Percentiles rank a stretch among this genome's conserved stretches.
Conservation (phyloP, 2,888 invertebrate species). For the Lasioglossum malachurum region DNA sequence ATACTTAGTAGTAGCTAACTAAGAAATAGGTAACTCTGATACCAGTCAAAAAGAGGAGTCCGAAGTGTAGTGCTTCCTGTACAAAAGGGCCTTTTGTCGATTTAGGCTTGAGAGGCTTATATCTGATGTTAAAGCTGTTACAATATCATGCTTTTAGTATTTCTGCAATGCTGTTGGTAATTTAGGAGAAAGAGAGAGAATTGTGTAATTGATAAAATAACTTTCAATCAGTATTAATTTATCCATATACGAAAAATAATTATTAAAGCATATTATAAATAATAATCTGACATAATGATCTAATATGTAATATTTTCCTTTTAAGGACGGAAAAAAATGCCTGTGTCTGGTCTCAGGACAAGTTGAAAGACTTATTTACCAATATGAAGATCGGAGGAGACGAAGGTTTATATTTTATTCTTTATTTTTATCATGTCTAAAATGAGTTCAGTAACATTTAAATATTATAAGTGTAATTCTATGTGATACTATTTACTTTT, state of each 20-base stretch:
- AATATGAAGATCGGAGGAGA: conserved; percentile 90
- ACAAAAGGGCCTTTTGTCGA: too few species aligned
- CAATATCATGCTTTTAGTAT: background rate
- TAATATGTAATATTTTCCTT: conserved; percentile 9
- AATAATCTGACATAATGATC: background rate
- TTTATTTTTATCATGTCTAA: background rate
- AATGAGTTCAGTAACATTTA: background rate
- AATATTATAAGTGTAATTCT: background rate
- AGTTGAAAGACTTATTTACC: conserved; percentile 92
- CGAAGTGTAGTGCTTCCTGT: too few species aligned
- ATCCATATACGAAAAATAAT: background rate
- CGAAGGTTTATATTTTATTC: conserved; percentile 84
- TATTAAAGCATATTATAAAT: background rate
- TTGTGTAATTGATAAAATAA: background rate
- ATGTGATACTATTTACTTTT: background rate
- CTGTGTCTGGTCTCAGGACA: conserved; percentile 97
- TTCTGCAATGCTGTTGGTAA: background rate
- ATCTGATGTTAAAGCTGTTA: background rate
- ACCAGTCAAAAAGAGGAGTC: too few species aligned
- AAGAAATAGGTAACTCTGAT: too few species aligned
- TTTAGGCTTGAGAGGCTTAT: too few species aligned
- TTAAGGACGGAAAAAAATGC: conserved; percentile 98
- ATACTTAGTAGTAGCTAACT: too few species aligned
- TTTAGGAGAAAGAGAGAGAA: too few species aligned
- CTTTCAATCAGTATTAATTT: background rate